phyloP scores from a whole-genome alignment of 2,113 vertebrate species.

The Trogon melanurus region DNA sequence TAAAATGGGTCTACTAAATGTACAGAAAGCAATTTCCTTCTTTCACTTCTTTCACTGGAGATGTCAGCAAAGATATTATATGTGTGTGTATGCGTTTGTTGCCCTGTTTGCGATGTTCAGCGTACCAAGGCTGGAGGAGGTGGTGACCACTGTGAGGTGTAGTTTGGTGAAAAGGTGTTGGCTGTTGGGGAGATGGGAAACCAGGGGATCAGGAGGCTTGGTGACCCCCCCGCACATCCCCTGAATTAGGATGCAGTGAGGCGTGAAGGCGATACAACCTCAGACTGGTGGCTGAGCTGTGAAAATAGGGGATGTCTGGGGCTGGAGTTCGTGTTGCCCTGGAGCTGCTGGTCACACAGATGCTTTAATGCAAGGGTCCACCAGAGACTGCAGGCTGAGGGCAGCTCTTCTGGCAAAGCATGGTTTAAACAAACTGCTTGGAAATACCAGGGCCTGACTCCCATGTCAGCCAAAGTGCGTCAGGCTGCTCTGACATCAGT shows the following conservation, averaged over 20 bases:
- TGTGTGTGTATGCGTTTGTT: fast-evolving
- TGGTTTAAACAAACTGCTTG: background rate
- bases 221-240: background rate
- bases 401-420: background rate
- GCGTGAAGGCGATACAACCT: fast-evolving
- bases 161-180: background rate
- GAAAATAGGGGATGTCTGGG: background rate
- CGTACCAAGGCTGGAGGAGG: background rate
- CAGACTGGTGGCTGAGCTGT: background rate
- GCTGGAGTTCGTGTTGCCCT: background rate
- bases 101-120: background rate
- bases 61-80: background rate
- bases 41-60: background rate
- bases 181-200: background rate
- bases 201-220: fast-evolving
- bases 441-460: background rate
- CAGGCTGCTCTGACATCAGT: background rate
- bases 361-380: background rate
- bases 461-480: background rate
- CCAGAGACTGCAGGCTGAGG: background rate
- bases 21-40: background rate
- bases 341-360: background rate
- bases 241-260: too few relatives aligned
- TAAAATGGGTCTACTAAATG: background rate
- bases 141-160: background rate